These are phyloP conservation scores for Notamacropus eugenii DNA, from an alignment of 2,797 vertebrate genomes.

Conservation along the genomic window DNA sequence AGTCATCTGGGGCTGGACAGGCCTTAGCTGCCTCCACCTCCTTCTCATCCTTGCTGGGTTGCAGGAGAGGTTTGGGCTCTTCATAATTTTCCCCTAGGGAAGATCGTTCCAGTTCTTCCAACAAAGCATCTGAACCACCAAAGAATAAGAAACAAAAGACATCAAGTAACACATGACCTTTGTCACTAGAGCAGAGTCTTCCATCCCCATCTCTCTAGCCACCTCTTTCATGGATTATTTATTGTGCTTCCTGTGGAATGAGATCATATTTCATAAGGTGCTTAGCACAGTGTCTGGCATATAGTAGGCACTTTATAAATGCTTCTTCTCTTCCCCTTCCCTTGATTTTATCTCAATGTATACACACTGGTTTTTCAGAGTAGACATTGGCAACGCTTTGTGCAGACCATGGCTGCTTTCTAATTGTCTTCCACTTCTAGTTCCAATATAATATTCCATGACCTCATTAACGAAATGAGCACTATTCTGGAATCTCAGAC, in stretches of 20 bases:
- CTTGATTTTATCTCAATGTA: neutral
- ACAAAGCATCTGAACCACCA: conserved; percentile 80
- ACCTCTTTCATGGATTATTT: neutral
- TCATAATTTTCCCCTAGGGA: conserved; percentile 67
- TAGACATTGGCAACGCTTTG: neutral
- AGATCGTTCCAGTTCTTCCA: conserved; percentile 83
- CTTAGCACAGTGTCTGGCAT: neutral
- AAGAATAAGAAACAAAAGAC: conserved; percentile 11
- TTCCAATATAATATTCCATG: neutral
- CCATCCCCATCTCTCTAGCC: neutral
- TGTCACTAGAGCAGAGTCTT: neutral
- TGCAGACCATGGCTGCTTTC: neutral
- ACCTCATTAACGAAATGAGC: neutral
- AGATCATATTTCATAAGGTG: neutral
- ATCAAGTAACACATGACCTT: neutral
- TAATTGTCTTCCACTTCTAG: neutral
- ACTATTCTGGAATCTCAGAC: neutral
- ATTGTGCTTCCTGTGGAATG: conserved; percentile 20
- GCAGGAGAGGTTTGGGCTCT: neutral
- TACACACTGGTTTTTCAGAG: neutral
- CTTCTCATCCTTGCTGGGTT: neutral
- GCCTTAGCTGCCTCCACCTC: neutral
- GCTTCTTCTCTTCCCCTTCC: neutral
- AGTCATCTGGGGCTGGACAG: neutral
- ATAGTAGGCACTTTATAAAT: neutral